These are phyloP conservation scores for Artemia franciscana DNA, from an alignment of 1,140 invertebrate species.

Conservation along the genomic window DNA sequence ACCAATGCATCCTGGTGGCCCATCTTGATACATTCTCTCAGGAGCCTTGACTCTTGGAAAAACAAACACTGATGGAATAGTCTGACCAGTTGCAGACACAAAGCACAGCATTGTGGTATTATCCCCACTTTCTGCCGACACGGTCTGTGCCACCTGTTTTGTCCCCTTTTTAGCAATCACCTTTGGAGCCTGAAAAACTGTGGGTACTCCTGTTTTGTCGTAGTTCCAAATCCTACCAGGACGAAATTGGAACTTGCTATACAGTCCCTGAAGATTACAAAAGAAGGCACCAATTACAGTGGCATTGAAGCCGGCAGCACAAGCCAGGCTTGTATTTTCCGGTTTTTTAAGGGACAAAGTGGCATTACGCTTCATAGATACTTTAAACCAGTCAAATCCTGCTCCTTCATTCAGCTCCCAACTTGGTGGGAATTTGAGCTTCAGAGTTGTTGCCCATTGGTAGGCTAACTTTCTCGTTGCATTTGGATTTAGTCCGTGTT, in stretches of 20 bases:
- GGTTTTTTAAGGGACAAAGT: background rate
- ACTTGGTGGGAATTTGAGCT: conserved; percentile 15
- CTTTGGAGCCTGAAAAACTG: conserved; percentile 15
- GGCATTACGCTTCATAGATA: background rate
- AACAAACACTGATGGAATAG: conserved; percentile 21
- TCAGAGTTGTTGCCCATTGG: conserved; percentile 17
- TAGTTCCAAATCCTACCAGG: conserved; percentile 17
- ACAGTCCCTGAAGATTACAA: conserved; percentile 11
- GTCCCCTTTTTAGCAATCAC: conserved; percentile 15
- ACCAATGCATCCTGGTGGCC: too few relatives aligned
- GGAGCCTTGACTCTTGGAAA: conserved; percentile 20
- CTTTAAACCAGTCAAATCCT: background rate
- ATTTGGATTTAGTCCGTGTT: background rate
- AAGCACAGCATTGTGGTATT: conserved; percentile 19
- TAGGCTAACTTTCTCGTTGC: conserved; percentile 17
- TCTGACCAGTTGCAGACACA: conserved; percentile 19
- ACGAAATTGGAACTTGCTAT: conserved; percentile 12
- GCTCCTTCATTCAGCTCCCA: background rate
- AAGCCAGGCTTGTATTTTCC: background rate
- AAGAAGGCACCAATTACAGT: background rate
- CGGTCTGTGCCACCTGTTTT: conserved; percentile 20
- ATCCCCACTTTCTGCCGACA: conserved; percentile 20
- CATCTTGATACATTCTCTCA: conserved; percentile 23
- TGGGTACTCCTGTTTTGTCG: conserved; percentile 21
- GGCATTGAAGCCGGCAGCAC: background rate